phyloP scores from a whole-genome alignment of 2,797 vertebrate species.

The Pogoniulus pusillus region DNA sequence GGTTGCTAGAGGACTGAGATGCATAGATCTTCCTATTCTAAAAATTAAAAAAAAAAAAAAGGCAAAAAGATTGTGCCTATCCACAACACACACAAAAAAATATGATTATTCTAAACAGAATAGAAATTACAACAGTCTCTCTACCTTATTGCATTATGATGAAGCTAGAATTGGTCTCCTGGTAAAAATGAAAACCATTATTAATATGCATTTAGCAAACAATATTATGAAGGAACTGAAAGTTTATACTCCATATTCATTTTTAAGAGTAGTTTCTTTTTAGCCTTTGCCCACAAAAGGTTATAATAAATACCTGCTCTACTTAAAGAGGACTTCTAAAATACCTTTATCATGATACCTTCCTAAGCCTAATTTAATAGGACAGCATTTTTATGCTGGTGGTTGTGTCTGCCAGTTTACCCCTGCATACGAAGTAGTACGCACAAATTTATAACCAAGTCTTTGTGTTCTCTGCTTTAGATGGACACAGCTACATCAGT shows the following conservation, averaged over 20 bases:
- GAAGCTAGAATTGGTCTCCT: not conserved
- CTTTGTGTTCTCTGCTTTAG: not conserved
- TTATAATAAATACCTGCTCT: not conserved
- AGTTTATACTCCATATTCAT: not conserved
- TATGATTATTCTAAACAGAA: not conserved
- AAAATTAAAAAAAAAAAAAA: not conserved
- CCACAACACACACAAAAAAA: not conserved
- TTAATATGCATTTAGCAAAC: constrained; percentile 2
- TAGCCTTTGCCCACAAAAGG: not conserved
- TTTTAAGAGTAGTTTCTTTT: not conserved
- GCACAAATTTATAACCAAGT: not conserved
- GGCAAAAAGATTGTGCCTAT: not conserved
- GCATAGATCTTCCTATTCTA: constrained; percentile 56
- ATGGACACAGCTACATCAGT: not conserved
- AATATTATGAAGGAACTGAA: not conserved
- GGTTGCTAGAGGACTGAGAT: constrained; percentile 72
- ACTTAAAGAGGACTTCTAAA: not conserved
- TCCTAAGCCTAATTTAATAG: not conserved
- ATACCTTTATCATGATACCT: not conserved
- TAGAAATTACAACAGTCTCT: not conserved
- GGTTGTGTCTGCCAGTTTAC: not conserved
- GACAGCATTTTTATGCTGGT: not conserved
- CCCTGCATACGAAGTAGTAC: not conserved
- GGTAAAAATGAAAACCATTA: not conserved
- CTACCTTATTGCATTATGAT: not conserved